These are phyloP conservation scores for Eurytoma adleriae DNA, from an alignment of 2,888 invertebrate genomes.

Conservation along the genomic window DNA sequence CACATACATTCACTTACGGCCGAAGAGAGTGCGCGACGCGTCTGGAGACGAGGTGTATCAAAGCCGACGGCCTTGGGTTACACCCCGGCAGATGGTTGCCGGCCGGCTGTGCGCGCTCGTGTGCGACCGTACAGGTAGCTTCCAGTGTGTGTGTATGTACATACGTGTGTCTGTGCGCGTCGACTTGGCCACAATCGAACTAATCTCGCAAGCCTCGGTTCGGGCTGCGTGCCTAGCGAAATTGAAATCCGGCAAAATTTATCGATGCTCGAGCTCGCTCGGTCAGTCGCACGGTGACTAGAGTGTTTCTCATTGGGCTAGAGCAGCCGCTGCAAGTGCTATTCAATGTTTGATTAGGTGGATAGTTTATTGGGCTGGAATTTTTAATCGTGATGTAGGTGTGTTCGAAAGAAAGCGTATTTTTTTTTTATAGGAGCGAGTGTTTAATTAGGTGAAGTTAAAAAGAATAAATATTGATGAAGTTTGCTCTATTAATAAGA, in stretches of 20 bases:
- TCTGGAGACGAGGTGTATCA: constrained; percentile 40
- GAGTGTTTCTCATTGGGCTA: background rate
- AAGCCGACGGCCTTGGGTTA: constrained; percentile 68
- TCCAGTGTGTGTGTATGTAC: background rate
- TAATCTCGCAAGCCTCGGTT: constrained; percentile 27
- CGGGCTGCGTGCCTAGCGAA: constrained; percentile 10
- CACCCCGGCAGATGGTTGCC: constrained; percentile 65
- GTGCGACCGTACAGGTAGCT: constrained; percentile 17
- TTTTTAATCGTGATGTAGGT: too few relatives aligned
- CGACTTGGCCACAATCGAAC: constrained; percentile 28
- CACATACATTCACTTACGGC: background rate
- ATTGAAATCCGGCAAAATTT: constrained; percentile 35
- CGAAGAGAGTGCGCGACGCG: background rate
- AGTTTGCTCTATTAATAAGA: too few relatives aligned
- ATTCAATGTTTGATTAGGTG: too few relatives aligned
- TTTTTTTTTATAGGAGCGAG: too few relatives aligned
- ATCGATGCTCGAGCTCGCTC: background rate
- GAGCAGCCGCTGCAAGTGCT: too few relatives aligned
- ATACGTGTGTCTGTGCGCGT: background rate
- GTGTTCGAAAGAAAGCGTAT: too few relatives aligned
- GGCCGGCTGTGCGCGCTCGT: constrained; percentile 37
- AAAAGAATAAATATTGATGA: too few relatives aligned
- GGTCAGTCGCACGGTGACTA: background rate
- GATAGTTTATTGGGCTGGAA: too few relatives aligned
- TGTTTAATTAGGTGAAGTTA: too few relatives aligned